A percentile compares a stretch with the other conserved stretches of the same genome.
These are phyloP conservation scores for Rattus norvegicus DNA, from an alignment of 2,113 vertebrate species.

Conservation along the genomic window DNA sequence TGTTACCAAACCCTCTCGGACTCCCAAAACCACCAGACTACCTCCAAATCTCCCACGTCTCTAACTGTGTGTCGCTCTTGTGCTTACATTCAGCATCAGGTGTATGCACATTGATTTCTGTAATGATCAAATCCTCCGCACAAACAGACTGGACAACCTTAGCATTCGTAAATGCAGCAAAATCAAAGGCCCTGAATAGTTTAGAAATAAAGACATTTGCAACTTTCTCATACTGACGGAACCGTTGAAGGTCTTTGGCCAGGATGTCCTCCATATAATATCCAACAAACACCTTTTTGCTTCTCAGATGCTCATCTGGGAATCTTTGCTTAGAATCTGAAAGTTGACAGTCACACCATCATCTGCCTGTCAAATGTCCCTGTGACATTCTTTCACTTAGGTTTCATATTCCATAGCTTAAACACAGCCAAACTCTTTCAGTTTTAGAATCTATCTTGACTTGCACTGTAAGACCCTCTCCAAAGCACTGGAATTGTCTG, in stretches of 20 bases:
- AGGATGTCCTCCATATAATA: slow-evolving; percentile 96
- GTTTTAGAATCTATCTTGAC: neutral
- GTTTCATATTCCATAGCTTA: neutral
- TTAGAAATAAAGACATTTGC: neutral
- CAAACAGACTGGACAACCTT: neutral
- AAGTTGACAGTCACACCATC: neutral
- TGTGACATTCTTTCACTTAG: neutral
- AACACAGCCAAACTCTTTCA: neutral
- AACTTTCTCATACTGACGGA: neutral
- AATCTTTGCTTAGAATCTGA: slow-evolving; percentile 87
- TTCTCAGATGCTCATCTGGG: slow-evolving; percentile 94
- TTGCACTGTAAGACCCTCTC: neutral
- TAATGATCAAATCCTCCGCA: neutral
- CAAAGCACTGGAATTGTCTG: too few species aligned
- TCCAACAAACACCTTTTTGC: slow-evolving; percentile 97
- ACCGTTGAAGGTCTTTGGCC: neutral
- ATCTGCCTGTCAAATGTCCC: neutral
- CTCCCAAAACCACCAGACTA: neutral
- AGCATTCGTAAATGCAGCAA: neutral
- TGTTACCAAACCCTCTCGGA: neutral
- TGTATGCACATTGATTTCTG: neutral
- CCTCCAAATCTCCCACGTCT: neutral
- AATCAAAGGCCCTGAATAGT: neutral
- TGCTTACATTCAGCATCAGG: neutral
- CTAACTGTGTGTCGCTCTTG: neutral